phyloP scores from a whole-genome alignment of 2,888 invertebrate genomes.

The Caradrina kadenii region DNA sequence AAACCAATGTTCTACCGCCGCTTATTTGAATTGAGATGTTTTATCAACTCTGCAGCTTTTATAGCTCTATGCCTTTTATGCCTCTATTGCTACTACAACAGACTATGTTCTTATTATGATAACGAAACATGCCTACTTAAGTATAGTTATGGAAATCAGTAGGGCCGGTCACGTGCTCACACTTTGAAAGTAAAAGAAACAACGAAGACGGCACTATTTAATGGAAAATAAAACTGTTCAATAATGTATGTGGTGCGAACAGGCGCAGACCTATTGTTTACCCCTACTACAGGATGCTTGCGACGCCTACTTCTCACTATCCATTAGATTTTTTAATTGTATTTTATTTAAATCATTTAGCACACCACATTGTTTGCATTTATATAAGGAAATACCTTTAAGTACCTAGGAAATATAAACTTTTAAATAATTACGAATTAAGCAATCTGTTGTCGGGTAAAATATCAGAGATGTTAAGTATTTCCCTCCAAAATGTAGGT shows the following conservation, averaged over 20 bases:
- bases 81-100: not conserved
- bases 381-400: no score
- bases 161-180: constrained; percentile 53
- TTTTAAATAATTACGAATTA: no score
- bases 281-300: constrained; percentile 59
- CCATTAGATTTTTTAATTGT: not conserved
- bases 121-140: not conserved
- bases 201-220: constrained; percentile 65
- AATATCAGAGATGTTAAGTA: no score
- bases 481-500: no score
- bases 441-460: no score
- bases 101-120: not conserved
- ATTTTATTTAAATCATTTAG: no score
- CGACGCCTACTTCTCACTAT: constrained; percentile 1
- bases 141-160: constrained; percentile 18
- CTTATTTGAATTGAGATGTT: no score
- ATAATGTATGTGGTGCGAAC: constrained; percentile 75
- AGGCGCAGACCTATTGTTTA: constrained; percentile 65
- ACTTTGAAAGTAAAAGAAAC: constrained; percentile 63
- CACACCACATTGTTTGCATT: no score
- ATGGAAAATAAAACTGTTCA: constrained; percentile 79
- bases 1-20: no score
- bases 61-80: no score
- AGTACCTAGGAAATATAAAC: no score
- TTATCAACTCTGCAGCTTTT: no score